Conservation (phyloP, 1,140 invertebrate genomes). For the Macrobrachium nipponense region DNA sequence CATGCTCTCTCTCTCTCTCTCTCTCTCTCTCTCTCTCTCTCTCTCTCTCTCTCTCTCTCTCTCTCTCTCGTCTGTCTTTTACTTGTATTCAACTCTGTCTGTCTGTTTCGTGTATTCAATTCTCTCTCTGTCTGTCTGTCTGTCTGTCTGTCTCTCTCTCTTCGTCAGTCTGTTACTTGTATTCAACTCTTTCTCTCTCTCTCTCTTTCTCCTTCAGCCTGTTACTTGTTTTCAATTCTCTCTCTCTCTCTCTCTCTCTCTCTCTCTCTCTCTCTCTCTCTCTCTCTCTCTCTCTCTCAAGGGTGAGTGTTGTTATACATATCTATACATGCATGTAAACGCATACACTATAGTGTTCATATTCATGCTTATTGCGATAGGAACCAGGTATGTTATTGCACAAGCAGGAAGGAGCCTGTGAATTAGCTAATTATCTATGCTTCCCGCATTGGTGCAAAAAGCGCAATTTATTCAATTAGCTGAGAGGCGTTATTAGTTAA, state of each 20-base stretch:
- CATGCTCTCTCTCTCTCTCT: slow-evolving; percentile 12
- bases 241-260: background rate
- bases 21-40: slow-evolving; percentile 17
- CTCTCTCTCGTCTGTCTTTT: slow-evolving; percentile 32
- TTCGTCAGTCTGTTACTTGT: background rate
- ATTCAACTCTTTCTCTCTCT: background rate
- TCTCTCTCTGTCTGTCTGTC: background rate
- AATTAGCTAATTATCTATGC: no score
- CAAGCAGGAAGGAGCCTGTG: no score
- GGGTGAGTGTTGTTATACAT: no score
- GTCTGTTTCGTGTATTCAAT: background rate
- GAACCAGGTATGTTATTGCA: no score
- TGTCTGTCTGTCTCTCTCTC: slow-evolving; percentile 41
- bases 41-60: slow-evolving; percentile 30
- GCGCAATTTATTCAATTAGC: no score
- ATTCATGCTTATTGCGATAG: background rate
- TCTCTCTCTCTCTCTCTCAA: background rate
- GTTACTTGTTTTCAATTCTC: background rate
- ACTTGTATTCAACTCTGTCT: background rate
- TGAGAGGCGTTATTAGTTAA: no score
- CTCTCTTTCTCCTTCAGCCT: no score
- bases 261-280: slow-evolving; percentile 3
- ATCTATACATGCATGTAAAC: background rate
- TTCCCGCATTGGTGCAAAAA: no score
- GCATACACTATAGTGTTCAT: background rate